phyloP scores from a whole-genome alignment of 2,797 vertebrate species.

The Capromys pilorides region DNA sequence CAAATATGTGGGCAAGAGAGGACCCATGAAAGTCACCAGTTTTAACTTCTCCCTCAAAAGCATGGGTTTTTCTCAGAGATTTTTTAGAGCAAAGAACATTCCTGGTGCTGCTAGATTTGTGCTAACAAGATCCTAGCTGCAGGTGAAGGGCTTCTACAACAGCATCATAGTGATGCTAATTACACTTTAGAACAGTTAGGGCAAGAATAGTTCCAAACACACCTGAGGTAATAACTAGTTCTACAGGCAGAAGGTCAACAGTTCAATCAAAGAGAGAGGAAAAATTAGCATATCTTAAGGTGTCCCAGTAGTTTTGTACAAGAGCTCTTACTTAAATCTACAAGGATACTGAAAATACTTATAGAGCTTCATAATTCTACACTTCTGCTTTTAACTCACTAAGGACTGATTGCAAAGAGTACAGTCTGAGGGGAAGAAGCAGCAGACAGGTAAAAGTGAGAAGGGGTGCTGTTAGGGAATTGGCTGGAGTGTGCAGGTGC shows the following conservation, averaged over 20 bases:
- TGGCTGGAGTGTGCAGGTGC: constrained; percentile 31
- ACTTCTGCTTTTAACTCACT: constrained; percentile 65
- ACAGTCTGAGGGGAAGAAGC: constrained; percentile 42
- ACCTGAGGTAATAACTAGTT: constrained; percentile 71
- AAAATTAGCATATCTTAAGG: constrained; percentile 65
- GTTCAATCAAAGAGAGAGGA: constrained; percentile 54
- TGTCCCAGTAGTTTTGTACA: constrained; percentile 62
- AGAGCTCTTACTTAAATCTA: constrained; percentile 67
- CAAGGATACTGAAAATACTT: constrained; percentile 51
- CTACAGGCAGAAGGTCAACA: constrained; percentile 61
- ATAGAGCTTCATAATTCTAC: constrained; percentile 46
- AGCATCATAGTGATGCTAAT: not conserved
- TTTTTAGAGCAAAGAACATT: not conserved
- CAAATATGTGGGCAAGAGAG: not conserved
- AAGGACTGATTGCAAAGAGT: not conserved
- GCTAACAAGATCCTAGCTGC: constrained; percentile 28
- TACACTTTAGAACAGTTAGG: constrained; percentile 40
- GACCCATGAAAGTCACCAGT: not conserved
- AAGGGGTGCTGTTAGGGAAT: not conserved
- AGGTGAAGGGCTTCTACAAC: not conserved
- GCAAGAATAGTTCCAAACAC: constrained; percentile 63
- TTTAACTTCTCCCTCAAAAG: not conserved
- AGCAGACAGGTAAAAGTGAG: constrained; percentile 35
- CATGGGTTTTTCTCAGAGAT: not conserved
- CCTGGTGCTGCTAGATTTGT: not conserved